Percentiles rank a stretch among this genome's conserved stretches.
Evolutionary conservation across 2,113 vertebrate species (phyloP).

Genomic region (Pagrus major): DNA sequence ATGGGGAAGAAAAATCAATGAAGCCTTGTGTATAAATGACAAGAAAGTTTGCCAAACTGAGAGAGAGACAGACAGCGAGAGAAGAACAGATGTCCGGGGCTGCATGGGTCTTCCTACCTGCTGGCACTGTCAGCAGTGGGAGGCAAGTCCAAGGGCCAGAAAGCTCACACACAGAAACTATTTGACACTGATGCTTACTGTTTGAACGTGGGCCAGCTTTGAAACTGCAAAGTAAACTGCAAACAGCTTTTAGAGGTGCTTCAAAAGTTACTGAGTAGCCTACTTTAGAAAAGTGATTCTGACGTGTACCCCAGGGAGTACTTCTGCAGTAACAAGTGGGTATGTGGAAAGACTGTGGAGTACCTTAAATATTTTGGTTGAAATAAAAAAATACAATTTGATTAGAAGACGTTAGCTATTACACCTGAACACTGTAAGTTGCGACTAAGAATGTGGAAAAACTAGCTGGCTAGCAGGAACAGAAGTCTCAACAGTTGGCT

Average conservation of each 20-base stretch:
- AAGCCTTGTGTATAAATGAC: background rate
- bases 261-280: slow-evolving; percentile 50
- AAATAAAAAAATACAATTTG: background rate
- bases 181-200: slow-evolving; percentile 49
- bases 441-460: background rate
- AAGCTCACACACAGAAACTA: slow-evolving; percentile 43
- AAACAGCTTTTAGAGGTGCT: slow-evolving; percentile 40
- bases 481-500: too few species aligned
- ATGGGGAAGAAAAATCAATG: background rate
- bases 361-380: background rate
- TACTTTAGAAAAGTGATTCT: background rate
- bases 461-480: too few species aligned
- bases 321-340: background rate
- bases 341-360: background rate
- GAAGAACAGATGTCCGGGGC: slow-evolving; percentile 58
- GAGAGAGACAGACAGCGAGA: slow-evolving; percentile 17
- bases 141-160: slow-evolving; percentile 40
- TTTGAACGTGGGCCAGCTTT: slow-evolving; percentile 16
- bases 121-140: slow-evolving; percentile 55
- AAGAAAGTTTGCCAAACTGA: slow-evolving; percentile 11
- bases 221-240: slow-evolving; percentile 27
- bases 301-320: background rate
- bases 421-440: background rate
- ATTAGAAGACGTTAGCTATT: background rate
- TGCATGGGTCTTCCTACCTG: slow-evolving; percentile 51